Percentiles rank a stretch among this genome's conserved stretches.
phyloP scores from a whole-genome alignment of 2,113 vertebrate species.

The Damaliscus lunatus region DNA sequence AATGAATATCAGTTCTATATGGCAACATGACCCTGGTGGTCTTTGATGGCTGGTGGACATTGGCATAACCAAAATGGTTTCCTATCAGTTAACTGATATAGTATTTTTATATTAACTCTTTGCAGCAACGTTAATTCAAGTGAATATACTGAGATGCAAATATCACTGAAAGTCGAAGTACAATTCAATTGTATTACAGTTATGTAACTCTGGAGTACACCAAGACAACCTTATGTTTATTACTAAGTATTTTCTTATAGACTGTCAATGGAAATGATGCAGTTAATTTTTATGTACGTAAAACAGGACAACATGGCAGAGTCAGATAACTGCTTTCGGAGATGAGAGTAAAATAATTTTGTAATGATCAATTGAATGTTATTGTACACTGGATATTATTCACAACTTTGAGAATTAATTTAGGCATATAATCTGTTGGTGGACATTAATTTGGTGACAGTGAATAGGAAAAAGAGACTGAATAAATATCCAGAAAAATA shows the following conservation, averaged over 20 bases:
- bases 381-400: neutral
- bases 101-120: neutral
- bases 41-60: neutral
- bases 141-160: neutral
- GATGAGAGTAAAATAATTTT: neutral
- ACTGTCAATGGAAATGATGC: neutral
- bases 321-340: neutral
- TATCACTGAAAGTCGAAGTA: neutral
- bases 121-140: neutral
- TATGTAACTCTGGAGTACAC: neutral
- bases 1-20: neutral
- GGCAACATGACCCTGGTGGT: neutral
- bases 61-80: neutral
- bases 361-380: neutral
- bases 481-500: neutral
- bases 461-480: neutral
- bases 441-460: neutral
- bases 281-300: neutral
- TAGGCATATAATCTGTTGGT: neutral
- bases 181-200: neutral
- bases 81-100: neutral
- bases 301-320: neutral
- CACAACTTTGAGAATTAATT: neutral
- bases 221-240: neutral
- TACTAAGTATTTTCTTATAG: neutral